These are phyloP conservation scores for Neofelis nebulosa DNA, from an alignment of 2,113 vertebrate genomes.

Conservation along the genomic window DNA sequence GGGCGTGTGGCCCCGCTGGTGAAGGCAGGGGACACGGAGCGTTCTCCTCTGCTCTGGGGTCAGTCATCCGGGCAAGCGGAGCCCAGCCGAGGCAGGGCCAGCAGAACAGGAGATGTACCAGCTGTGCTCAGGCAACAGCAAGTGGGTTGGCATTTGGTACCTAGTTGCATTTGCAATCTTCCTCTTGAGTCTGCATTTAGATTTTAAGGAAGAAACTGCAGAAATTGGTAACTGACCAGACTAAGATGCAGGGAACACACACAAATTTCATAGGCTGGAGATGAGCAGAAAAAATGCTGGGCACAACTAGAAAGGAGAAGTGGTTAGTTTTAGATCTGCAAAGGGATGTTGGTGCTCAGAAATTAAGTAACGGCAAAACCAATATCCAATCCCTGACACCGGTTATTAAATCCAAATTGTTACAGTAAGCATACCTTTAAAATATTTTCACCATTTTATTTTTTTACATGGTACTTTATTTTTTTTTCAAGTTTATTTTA, in stretches of 20 bases:
- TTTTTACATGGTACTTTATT: too few relatives aligned
- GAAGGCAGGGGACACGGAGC: not conserved
- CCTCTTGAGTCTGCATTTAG: not conserved
- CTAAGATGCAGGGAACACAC: not conserved
- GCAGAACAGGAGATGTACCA: not conserved
- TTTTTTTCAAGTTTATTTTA: too few relatives aligned
- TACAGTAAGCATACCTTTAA: not conserved
- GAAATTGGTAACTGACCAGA: not conserved
- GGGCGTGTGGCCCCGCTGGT: too few relatives aligned
- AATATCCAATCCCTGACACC: not conserved
- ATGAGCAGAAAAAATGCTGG: not conserved
- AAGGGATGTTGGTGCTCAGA: not conserved
- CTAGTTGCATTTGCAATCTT: not conserved
- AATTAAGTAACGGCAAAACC: not conserved
- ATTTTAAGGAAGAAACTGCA: conserved; percentile 30
- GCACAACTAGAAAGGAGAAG: not conserved
- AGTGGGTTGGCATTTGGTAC: not conserved
- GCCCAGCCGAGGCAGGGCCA: accelerated
- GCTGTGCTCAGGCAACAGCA: accelerated
- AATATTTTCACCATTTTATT: not conserved
- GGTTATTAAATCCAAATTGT: not conserved
- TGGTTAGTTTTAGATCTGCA: not conserved
- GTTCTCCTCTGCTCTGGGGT: accelerated
- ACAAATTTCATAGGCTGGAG: not conserved
- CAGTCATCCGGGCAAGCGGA: accelerated